A percentile compares a stretch with the other conserved stretches of the same genome.
These are phyloP conservation scores for Megalopta genalis DNA, from an alignment of 1,140 invertebrate genomes.

Conservation along the genomic window DNA sequence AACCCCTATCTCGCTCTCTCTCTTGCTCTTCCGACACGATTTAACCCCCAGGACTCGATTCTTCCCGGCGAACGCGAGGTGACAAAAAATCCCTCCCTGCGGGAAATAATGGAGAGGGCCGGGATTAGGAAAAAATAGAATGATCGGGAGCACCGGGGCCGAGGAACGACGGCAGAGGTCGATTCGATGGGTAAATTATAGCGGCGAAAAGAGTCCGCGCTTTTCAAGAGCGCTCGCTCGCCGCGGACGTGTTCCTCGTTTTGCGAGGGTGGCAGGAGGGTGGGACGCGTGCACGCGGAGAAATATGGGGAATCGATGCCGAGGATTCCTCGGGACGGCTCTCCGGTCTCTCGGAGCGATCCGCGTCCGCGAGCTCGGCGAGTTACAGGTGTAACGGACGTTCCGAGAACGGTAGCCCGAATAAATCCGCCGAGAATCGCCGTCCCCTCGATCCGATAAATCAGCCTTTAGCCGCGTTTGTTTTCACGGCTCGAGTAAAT, in stretches of 20 bases:
- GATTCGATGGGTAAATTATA: conserved; percentile 43
- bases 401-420: too few species aligned
- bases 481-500: background rate
- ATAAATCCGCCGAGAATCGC: too few species aligned
- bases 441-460: background rate
- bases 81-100: conserved; percentile 20
- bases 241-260: background rate
- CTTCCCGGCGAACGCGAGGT: conserved; percentile 40
- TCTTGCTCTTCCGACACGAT: too few species aligned
- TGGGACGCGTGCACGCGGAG: background rate
- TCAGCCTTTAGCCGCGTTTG: conserved; percentile 9
- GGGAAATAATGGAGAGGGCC: conserved; percentile 54
- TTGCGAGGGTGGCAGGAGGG: background rate
- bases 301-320: background rate
- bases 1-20: background rate
- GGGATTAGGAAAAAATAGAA: conserved; percentile 39
- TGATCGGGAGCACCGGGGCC: conserved; percentile 18
- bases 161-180: conserved; percentile 28
- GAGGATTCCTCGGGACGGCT: too few species aligned
- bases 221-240: background rate
- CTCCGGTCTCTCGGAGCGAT: too few species aligned
- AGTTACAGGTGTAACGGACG: too few species aligned
- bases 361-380: too few species aligned
- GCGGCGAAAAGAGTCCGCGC: background rate
- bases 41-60: conserved; percentile 35